These are phyloP conservation scores for Neodiprion pinetum DNA, from an alignment of 1,140 invertebrate genomes.

Conservation along the genomic window DNA sequence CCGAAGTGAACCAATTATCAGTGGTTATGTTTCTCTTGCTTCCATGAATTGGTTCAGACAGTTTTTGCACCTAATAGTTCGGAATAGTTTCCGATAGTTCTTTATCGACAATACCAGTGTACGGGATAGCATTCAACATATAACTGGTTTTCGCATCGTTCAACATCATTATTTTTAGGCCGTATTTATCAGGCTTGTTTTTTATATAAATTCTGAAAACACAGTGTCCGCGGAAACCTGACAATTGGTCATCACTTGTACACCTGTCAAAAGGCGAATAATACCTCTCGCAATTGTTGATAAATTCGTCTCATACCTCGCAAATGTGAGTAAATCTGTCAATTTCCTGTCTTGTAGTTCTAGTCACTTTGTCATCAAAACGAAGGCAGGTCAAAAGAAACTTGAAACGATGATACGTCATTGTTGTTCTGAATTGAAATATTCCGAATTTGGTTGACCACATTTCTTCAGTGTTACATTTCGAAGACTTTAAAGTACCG, in stretches of 20 bases:
- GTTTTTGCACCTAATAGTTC: constrained; percentile 25
- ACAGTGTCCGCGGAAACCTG: constrained; percentile 52
- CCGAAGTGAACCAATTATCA: constrained; percentile 51
- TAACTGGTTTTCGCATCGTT: constrained; percentile 36
- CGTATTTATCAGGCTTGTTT: constrained; percentile 44
- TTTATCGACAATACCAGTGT: constrained; percentile 32
- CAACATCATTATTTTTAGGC: constrained; percentile 47
- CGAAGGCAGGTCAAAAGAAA: constrained; percentile 21
- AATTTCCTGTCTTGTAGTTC: constrained; percentile 35
- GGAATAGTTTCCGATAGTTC: constrained; percentile 16
- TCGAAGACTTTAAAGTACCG: constrained; percentile 16
- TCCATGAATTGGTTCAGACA: constrained; percentile 34
- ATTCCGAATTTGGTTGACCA: background rate
- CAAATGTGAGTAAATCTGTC: constrained; percentile 49
- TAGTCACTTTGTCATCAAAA: constrained; percentile 39
- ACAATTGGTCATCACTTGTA: constrained; percentile 55
- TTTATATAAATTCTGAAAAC: constrained; percentile 54
- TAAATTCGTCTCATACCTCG: constrained; percentile 47
- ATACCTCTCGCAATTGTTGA: constrained; percentile 44
- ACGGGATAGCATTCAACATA: constrained; percentile 40
- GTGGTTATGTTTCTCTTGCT: constrained; percentile 43
- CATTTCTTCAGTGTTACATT: background rate
- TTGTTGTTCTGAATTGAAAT: background rate
- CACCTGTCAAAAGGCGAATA: constrained; percentile 39
- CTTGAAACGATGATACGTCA: constrained; percentile 10